Conservation (phyloP, 92 coral and sea anemone species). For the Actinernus sp. region DNA sequence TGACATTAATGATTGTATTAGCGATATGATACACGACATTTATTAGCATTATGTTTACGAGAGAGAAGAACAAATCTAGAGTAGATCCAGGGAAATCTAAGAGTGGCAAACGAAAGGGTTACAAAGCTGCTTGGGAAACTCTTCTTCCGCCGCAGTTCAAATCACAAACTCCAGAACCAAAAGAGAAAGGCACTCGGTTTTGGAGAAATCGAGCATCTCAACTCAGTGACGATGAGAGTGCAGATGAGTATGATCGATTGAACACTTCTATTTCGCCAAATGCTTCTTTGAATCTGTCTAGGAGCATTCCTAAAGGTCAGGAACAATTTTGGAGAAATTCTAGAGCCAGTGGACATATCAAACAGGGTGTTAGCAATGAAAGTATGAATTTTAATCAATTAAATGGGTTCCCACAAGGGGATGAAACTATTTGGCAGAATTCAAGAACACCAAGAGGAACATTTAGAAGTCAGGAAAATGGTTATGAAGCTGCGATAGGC, state of each 20-base stretch:
- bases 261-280: constrained; percentile 67
- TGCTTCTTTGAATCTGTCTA: constrained; percentile 64
- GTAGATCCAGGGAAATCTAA: constrained; percentile 70
- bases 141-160: constrained; percentile 55
- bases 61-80: constrained; percentile 67
- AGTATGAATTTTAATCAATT: constrained; percentile 12
- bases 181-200: constrained; percentile 15
- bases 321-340: constrained; percentile 59
- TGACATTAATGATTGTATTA: too few relatives aligned
- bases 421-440: constrained; percentile 28
- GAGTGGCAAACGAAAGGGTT: constrained; percentile 50
- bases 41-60: constrained; percentile 69
- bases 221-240: constrained; percentile 29
- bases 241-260: constrained; percentile 50
- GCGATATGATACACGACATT: too few relatives aligned
- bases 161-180: constrained; percentile 14
- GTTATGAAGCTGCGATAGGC: not conserved
- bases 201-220: constrained; percentile 43
- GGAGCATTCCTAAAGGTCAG: constrained; percentile 64
- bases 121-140: constrained; percentile 88
- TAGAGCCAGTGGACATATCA: constrained; percentile 17
- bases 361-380: not conserved
- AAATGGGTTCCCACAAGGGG: constrained; percentile 23
- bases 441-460: constrained; percentile 8
- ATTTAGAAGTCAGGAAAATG: not conserved